Evolutionary conservation across 2,888 invertebrate species (phyloP).

Genomic region (Melanotus villosus): DNA sequence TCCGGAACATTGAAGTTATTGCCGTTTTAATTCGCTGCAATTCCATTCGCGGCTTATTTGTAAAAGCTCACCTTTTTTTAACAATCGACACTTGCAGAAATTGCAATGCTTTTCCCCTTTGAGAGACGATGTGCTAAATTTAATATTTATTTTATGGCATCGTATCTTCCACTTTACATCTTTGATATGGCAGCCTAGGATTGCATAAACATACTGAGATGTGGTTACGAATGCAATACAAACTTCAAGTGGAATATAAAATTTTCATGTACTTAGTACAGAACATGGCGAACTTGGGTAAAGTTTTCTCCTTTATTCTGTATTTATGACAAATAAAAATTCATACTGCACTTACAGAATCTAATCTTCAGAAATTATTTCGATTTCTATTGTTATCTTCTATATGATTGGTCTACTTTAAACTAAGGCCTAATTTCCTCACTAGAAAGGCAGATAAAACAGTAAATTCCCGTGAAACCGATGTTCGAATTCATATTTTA

Average conservation of each 20-base stretch:
- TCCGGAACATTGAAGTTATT: conserved; percentile 19
- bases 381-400: no score
- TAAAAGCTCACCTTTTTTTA: not conserved
- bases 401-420: no score
- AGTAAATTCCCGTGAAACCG: not conserved
- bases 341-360: not conserved
- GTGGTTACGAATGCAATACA: no score
- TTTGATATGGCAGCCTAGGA: no score
- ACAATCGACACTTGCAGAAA: no score
- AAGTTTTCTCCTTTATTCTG: not conserved
- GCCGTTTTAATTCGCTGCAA: conserved; percentile 22
- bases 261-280: conserved; percentile 2
- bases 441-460: no score
- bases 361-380: no score
- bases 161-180: no score
- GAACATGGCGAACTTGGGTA: not conserved
- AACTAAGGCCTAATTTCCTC: no score
- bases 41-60: conserved; percentile 9
- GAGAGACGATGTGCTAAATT: no score
- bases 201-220: not conserved
- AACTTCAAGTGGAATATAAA: not conserved
- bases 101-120: not conserved
- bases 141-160: not conserved
- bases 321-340: conserved; percentile 16
- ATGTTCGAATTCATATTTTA: not conserved